These are phyloP conservation scores for Heterocephalus glaber DNA, from an alignment of 2,113 vertebrate species.

Conservation along the genomic window DNA sequence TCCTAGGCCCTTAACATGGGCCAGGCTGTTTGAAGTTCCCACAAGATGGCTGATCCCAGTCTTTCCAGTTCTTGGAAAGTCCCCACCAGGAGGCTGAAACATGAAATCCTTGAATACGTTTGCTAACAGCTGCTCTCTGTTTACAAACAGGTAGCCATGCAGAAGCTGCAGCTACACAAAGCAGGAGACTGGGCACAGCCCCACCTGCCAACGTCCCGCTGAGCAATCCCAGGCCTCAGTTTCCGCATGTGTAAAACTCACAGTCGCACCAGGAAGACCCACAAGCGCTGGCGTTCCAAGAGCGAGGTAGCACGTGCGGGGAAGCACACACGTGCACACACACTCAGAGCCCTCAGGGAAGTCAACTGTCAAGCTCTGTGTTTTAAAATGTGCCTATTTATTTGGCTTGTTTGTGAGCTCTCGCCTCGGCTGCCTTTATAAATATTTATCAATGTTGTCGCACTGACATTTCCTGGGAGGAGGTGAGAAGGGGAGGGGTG, in stretches of 20 bases:
- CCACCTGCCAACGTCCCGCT: fast-evolving
- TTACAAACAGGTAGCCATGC: background rate
- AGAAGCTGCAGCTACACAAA: fast-evolving
- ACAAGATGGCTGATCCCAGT: fast-evolving
- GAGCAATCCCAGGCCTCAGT: background rate
- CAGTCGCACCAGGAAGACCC: no score
- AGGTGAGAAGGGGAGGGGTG: conserved; percentile 2
- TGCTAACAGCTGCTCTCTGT: conserved; percentile 10
- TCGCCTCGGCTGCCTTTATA: conserved; percentile 69
- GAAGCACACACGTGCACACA: background rate
- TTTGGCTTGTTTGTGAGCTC: conserved; percentile 52
- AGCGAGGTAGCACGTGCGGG: fast-evolving
- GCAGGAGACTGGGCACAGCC: background rate
- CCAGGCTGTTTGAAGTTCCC: background rate
- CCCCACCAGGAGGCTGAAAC: background rate
- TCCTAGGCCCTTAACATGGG: background rate
- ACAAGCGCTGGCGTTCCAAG: background rate
- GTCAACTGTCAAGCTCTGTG: conserved; percentile 55
- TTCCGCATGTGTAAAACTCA: background rate
- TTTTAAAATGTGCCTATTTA: conserved; percentile 67
- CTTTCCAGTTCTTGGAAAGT: background rate
- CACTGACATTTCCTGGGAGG: conserved; percentile 63
- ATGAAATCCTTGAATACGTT: background rate
- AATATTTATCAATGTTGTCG: conserved; percentile 75
- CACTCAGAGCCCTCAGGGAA: background rate